Evolutionary conservation across 1,140 invertebrate genomes (phyloP).

Genomic region (Tetragnatha versicolor): DNA sequence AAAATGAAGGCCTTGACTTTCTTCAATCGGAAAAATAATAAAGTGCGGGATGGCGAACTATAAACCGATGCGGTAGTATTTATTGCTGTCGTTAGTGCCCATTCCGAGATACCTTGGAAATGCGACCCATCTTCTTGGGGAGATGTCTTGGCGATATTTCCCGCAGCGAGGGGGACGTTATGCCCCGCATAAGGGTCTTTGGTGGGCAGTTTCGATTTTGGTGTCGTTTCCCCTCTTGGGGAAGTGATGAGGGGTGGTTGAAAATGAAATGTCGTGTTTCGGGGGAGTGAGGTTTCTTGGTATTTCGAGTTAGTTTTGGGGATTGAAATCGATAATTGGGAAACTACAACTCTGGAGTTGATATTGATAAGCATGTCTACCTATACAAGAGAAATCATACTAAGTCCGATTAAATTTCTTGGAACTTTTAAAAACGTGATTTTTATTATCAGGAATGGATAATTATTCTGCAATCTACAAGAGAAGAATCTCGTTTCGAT

Average conservation of each 20-base stretch:
- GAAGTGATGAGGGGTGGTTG: neutral
- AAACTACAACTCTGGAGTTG: too few relatives aligned
- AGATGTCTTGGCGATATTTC: constrained; percentile 35
- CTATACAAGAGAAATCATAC: too few relatives aligned
- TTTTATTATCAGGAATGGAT: too few relatives aligned
- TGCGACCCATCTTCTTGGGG: neutral
- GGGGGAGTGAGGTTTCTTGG: neutral
- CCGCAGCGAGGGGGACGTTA: constrained; percentile 9
- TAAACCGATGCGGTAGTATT: constrained; percentile 15
- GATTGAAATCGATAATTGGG: too few relatives aligned
- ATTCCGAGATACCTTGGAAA: constrained; percentile 8
- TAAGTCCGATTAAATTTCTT: too few relatives aligned
- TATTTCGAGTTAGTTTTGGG: too few relatives aligned
- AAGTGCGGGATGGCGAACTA: constrained; percentile 25
- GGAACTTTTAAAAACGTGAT: too few relatives aligned
- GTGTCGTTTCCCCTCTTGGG: neutral
- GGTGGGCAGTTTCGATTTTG: constrained; percentile 28
- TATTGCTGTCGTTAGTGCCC: constrained; percentile 27
- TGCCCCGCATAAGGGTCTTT: constrained; percentile 17
- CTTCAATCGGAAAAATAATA: constrained; percentile 45
- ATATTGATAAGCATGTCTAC: too few relatives aligned
- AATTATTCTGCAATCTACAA: too few relatives aligned
- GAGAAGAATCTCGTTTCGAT: too few relatives aligned
- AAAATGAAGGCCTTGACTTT: constrained; percentile 42
- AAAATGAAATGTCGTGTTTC: constrained; percentile 7